Evolutionary conservation across 1,140 invertebrate species (phyloP), one percentile per base, ranked within the genome.

Genomic region (Potamilus streckersoni): DNA sequence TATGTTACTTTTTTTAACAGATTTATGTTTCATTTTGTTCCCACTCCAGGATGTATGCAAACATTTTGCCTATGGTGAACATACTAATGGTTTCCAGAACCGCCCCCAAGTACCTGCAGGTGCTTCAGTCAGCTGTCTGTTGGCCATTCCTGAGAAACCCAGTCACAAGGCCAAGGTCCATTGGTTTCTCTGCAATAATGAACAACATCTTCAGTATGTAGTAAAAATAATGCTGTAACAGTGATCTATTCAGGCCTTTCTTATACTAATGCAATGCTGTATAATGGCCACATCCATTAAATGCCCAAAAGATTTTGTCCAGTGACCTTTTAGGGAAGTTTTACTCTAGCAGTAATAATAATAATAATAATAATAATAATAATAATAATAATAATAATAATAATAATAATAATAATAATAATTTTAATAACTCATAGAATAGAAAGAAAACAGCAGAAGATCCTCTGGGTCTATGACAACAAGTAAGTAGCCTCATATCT

Each of bases 11-110:
- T 68, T 68, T 61, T 70, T 38, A 23, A 65, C 27, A n/a, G 23
- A 23, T 16, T 55, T n/a, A 71, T 62, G 55, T n/a, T 23, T 38
- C 59, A 61, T 68, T 57, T 71, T 69, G 17, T 71, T 72, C 56
- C 69, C 69, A 64, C 77, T 74, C 5, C 66, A 88, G 85, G 83
- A 87, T 73, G 86, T 88, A 11, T 78, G 78, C 49, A 87, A 88
- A 76, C 83, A 81, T 59, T 87, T 88, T 84, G 85, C 85, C 13
- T 86, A 79, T 81, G 86, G 85, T 17, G 69, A 84, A 20, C 74
- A 76, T 76, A 23, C n/a, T 8, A 70, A 71, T 23, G 71, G 71
- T 61, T 76, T 76, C 27, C 66, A 66, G 15, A 81, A 84, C 27
- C 76, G 80, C n/a, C 85, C 85, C 15, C 56, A 80, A 12, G 57